Conservation (phyloP, 2,888 invertebrate species). For the Drosophila fulvimacula region DNA sequence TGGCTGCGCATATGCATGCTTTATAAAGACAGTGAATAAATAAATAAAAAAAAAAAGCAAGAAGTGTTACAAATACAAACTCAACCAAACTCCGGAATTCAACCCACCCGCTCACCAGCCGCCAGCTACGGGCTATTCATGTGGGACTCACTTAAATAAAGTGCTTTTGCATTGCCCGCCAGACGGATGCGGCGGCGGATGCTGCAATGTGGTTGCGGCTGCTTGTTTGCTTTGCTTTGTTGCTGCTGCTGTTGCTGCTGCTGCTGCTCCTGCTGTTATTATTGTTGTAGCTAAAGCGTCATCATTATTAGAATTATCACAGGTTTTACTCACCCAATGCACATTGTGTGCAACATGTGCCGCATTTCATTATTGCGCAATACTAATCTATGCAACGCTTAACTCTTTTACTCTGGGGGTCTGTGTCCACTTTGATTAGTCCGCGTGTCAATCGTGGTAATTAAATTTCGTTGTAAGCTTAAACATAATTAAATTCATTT, state of each 20-base stretch:
- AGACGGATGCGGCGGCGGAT: conserved; percentile 57
- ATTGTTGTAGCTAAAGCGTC: conserved; percentile 27
- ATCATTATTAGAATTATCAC: conserved; percentile 76
- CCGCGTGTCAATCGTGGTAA: conserved; percentile 29
- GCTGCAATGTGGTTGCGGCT: conserved; percentile 58
- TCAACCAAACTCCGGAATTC: conserved; percentile 6
- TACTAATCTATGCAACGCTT: conserved; percentile 45
- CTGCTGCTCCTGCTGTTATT: background rate
- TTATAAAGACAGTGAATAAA: conserved; percentile 62
- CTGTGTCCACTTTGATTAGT: conserved; percentile 40
- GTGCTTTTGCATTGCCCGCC: conserved; percentile 76
- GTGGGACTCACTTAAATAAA: conserved; percentile 80
- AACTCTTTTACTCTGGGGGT: conserved; percentile 44
- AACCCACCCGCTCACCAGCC: conserved; percentile 29
- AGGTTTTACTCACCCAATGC: conserved; percentile 50
- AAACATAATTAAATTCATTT: background rate
- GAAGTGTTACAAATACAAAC: conserved; percentile 78
- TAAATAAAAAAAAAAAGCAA: conserved; percentile 56
- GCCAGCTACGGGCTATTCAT: conserved; percentile 72
- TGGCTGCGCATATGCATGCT: conserved; percentile 42
- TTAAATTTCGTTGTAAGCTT: conserved; percentile 26
- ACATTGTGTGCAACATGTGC: conserved; percentile 45
- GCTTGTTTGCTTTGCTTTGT: conserved; percentile 20
- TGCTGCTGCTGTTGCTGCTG: background rate
- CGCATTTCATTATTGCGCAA: conserved; percentile 49